Evolutionary conservation across 2,113 vertebrate species (phyloP), one percentile per base, ranked within the genome.

Genomic region (Regulus satrapa): DNA sequence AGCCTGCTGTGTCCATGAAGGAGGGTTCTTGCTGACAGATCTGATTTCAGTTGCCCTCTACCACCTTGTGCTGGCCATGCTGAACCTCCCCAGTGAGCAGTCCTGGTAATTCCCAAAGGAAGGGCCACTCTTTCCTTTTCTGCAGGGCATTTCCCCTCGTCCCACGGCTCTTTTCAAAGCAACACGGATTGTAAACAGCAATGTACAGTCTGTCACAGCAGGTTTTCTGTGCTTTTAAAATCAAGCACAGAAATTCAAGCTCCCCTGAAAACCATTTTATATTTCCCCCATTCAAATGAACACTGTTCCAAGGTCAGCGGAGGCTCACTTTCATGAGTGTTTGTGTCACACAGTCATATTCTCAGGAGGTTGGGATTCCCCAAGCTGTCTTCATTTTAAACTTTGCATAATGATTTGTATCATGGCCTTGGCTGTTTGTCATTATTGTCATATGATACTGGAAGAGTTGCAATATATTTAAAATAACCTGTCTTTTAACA

Each of bases 221-320:
- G 8, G 38, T 88, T 34, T 24, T 41, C 29, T 46, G 1, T 51
- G 20, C 19, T 43, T 51, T 55, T 26, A 14, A 83, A 67, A 49
- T 34, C 26, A 38, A 52, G 34, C n/a, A n/a, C n/a, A n/a, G n/a
- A n/a, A n/a, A n/a, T n/a, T n/a, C n/a, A n/a, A 25, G 5, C 20
- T 58, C 28, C 7, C 26, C n/a, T 66, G n/a, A 68, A 45, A 91
- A 51, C 3, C 7, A 3, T 12, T 2, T 14, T 1, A 0, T 67
- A 18, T 67, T 85, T 85, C 58, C 52, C 24, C 2, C 29, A 14
- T n/a, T 40, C 14, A 56, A 34, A 49, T 26, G 10, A 54, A 5
- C 23, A 26, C 3, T 21, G 10, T 31, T 45, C 28, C 15, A 23
- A 0, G 43, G 41, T 14, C 17, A 49, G 38, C 16, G 32, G 15